Conservation (phyloP, 1,140 invertebrate genomes). For the Glossosoma conforme region DNA sequence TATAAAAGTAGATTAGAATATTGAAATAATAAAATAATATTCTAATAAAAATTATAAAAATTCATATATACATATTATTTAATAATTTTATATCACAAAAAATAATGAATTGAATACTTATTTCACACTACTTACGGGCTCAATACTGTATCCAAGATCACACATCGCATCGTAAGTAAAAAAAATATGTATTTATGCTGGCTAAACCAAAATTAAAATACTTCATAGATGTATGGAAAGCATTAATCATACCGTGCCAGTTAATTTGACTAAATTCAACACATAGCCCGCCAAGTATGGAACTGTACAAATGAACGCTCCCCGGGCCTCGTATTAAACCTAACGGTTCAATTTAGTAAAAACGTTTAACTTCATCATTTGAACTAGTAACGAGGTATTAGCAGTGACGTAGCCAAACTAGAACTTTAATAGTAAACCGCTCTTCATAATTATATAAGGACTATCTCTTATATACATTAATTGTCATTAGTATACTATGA, state of each 20-base stretch:
- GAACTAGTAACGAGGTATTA: no score
- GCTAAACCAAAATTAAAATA: neutral
- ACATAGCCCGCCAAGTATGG: neutral
- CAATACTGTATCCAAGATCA: neutral
- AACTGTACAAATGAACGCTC: neutral
- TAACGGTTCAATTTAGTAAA: no score
- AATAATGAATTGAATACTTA: neutral
- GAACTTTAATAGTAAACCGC: neutral
- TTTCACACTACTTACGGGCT: neutral
- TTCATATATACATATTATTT: neutral
- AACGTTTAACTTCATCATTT: no score
- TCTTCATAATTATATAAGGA: neutral
- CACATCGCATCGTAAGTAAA: neutral
- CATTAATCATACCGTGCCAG: conserved; percentile 14
- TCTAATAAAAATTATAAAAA: no score
- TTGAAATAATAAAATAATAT: no score
- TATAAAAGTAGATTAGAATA: no score
- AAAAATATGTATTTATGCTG: neutral
- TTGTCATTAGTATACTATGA: no score
- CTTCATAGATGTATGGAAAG: conserved; percentile 10
- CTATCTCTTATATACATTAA: neutral
- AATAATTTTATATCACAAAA: neutral
- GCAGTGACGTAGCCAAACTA: neutral
- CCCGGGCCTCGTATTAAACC: no score
- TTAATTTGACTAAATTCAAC: conserved; percentile 19